These are phyloP conservation scores for Orchesellides sinensis DNA, from an alignment of 2,888 invertebrate species.

Conservation along the genomic window DNA sequence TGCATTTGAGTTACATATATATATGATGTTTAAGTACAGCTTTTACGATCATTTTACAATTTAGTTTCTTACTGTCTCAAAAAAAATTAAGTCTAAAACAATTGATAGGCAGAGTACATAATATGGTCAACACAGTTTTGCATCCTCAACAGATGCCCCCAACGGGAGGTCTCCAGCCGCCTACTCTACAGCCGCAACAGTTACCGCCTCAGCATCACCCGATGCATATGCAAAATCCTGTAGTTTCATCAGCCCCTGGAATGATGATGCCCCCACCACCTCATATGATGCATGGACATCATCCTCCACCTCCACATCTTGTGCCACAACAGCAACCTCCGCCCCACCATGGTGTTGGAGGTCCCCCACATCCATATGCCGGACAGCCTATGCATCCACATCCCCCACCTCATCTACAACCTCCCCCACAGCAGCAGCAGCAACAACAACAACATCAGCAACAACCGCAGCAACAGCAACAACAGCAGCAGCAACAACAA, in stretches of 20 bases:
- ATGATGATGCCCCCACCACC: constrained; percentile 74
- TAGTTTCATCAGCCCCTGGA: constrained; percentile 74
- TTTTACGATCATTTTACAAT: too few relatives aligned
- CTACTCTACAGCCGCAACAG: constrained; percentile 76
- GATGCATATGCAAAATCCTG: constrained; percentile 72
- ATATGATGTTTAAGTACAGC: too few relatives aligned
- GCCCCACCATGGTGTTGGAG: constrained; percentile 53
- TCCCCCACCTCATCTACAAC: too few relatives aligned
- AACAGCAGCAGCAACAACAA: constrained; percentile 29
- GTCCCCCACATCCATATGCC: constrained; percentile 42
- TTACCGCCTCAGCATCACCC: constrained; percentile 75
- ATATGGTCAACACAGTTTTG: too few relatives aligned
- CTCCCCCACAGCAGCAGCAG: too few relatives aligned
- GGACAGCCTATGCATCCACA: constrained; percentile 30
- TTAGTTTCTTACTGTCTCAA: too few relatives aligned
- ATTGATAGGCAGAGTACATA: too few relatives aligned
- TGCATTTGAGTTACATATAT: too few relatives aligned
- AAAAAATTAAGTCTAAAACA: too few relatives aligned
- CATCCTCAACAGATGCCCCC: constrained; percentile 71
- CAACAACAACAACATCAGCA: constrained; percentile 72
- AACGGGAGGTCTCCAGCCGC: constrained; percentile 78
- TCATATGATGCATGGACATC: constrained; percentile 69
- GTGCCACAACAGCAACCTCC: constrained; percentile 73
- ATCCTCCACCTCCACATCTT: constrained; percentile 72
- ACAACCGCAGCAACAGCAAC: constrained; percentile 73